These are phyloP conservation scores for Drosophila nigricruria DNA, from an alignment of 2,888 invertebrate genomes.

Conservation along the genomic window DNA sequence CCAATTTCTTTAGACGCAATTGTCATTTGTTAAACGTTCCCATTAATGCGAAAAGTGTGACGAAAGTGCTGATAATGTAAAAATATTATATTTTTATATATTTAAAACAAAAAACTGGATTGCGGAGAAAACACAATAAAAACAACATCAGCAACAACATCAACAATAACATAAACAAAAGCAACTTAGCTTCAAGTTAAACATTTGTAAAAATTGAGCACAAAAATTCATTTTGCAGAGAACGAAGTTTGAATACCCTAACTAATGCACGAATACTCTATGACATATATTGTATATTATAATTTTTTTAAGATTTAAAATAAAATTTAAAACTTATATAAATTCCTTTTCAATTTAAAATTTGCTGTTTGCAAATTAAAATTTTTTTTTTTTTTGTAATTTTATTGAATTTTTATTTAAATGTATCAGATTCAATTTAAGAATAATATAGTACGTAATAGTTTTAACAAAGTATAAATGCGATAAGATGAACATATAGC, in stretches of 20 bases:
- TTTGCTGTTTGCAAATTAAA: neutral
- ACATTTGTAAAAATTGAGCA: conserved; percentile 11
- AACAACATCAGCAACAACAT: conserved; percentile 5
- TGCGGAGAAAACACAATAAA: conserved; percentile 38
- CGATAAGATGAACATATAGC: too few relatives aligned
- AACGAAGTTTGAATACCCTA: neutral
- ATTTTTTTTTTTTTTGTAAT: neutral
- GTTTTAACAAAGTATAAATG: neutral
- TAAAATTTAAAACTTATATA: too few relatives aligned
- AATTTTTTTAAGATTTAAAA: too few relatives aligned
- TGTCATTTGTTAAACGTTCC: conserved; percentile 65
- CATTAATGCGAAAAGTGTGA: conserved; percentile 71
- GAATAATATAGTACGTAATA: neutral
- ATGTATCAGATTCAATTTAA: neutral
- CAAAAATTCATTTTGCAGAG: neutral
- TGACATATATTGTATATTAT: neutral
- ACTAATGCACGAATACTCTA: neutral
- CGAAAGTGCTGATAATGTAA: conserved; percentile 64
- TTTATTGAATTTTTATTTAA: neutral
- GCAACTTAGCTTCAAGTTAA: conserved; percentile 15
- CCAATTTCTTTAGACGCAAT: conserved; percentile 16
- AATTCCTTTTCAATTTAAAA: too few relatives aligned
- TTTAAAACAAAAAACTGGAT: conserved; percentile 32
- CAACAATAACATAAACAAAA: conserved; percentile 5
- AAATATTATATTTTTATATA: conserved; percentile 32